phyloP scores from a whole-genome alignment of 2,888 invertebrate species.

The Corbicula japonica region DNA sequence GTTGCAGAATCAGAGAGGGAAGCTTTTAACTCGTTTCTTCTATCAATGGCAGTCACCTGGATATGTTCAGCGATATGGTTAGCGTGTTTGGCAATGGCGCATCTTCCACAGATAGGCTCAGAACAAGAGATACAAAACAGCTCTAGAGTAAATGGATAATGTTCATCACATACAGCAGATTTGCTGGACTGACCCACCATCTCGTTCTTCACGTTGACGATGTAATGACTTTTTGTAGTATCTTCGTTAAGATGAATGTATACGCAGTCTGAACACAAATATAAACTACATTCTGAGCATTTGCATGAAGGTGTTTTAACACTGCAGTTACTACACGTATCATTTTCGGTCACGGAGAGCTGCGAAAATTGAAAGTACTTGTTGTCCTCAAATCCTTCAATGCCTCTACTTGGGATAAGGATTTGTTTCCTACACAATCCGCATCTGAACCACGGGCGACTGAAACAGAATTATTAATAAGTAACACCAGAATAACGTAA shows the following conservation, averaged over 20 bases:
- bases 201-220: conserved; percentile 45
- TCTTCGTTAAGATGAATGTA: conserved; percentile 31
- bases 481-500: too few species aligned
- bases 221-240: conserved; percentile 32
- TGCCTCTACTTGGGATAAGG: conserved; percentile 29
- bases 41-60: conserved; percentile 40
- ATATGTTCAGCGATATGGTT: conserved; percentile 59
- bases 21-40: conserved; percentile 36
- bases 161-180: conserved; percentile 40
- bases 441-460: conserved; percentile 50
- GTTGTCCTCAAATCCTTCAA: conserved; percentile 53
- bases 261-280: conserved; percentile 53
- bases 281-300: conserved; percentile 48
- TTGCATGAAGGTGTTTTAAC: conserved; percentile 20
- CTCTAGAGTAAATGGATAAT: conserved; percentile 56
- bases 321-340: conserved; percentile 40
- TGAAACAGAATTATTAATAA: too few species aligned
- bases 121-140: conserved; percentile 58
- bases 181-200: conserved; percentile 42
- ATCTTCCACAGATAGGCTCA: conserved; percentile 59
- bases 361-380: conserved; percentile 51
- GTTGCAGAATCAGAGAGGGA: conserved; percentile 19
- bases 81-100: conserved; percentile 46
- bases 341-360: conserved; percentile 50
- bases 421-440: conserved; percentile 41